phyloP scores from a whole-genome alignment of 1,140 invertebrate genomes.

The Drosophila ananassae region DNA sequence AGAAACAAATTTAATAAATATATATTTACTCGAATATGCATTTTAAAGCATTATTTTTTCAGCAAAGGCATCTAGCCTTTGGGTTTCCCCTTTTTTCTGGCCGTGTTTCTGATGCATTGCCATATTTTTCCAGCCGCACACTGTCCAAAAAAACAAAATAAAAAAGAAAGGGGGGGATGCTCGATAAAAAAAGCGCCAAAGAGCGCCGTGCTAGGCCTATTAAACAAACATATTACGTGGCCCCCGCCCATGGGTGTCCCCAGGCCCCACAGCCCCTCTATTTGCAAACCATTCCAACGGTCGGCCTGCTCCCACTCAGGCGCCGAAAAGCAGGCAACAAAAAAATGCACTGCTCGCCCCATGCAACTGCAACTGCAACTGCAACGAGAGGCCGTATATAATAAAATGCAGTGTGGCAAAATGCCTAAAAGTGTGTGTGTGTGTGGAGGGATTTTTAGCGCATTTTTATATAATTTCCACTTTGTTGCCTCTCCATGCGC shows the following conservation, averaged over 20 bases:
- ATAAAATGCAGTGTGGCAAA: constrained; percentile 8
- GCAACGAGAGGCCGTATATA: neutral
- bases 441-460: constrained; percentile 69
- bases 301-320: constrained; percentile 46
- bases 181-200: neutral
- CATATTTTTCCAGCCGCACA: neutral
- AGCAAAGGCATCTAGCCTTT: neutral
- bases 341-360: constrained; percentile 29
- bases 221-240: constrained; percentile 74
- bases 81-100: neutral
- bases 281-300: constrained; percentile 22
- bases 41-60: neutral
- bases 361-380: constrained; percentile 22
- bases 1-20: neutral
- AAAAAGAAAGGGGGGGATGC: neutral
- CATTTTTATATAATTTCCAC: constrained; percentile 83
- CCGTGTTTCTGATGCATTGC: constrained; percentile 21
- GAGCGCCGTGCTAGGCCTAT: constrained; percentile 60
- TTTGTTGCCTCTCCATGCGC: constrained; percentile 57
- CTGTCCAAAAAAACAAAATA: neutral
- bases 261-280: neutral
- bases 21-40: neutral
- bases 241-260: neutral
- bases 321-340: constrained; percentile 71
- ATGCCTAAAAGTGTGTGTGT: constrained; percentile 42